Conservation (phyloP, 2,113 vertebrate species). For the Larimichthys crocea region DNA sequence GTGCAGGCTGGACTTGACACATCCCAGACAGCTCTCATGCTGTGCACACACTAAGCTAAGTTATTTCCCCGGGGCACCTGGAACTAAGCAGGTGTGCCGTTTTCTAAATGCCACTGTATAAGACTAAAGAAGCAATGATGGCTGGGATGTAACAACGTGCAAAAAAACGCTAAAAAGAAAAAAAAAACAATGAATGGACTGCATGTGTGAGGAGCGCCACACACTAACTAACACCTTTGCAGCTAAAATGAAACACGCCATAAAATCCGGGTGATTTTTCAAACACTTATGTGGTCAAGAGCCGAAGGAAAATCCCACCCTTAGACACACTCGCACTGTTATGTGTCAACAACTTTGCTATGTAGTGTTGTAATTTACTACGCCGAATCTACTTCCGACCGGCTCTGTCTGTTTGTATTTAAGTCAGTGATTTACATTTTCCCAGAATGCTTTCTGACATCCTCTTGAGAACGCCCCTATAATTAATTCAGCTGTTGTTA, state of each 20-base stretch:
- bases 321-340: background rate
- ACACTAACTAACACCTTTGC: conserved; percentile 54
- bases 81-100: conserved; percentile 73
- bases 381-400: conserved; percentile 21
- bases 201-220: conserved; percentile 61
- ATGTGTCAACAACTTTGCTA: conserved; percentile 6
- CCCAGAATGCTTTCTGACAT: conserved; percentile 56
- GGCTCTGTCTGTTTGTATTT: conserved; percentile 56
- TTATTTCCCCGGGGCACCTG: conserved; percentile 76
- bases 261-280: conserved; percentile 67
- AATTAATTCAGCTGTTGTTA: conserved; percentile 74
- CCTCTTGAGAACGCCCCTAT: conserved; percentile 57
- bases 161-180: conserved; percentile 5
- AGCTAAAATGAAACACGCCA: conserved; percentile 78
- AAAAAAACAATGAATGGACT: conserved; percentile 55
- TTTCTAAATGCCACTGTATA: conserved; percentile 61
- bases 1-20: conserved; percentile 72
- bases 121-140: conserved; percentile 59
- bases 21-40: conserved; percentile 65
- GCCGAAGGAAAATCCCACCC: conserved; percentile 23
- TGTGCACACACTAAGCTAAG: conserved; percentile 55
- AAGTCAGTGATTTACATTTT: conserved; percentile 73
- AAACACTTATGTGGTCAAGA: conserved; percentile 35
- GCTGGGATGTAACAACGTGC: conserved; percentile 60
- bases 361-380: conserved; percentile 8